A percentile compares a stretch with the other conserved stretches of the same genome.
Evolutionary conservation across 23 tunicate genomes (phyloP).

Genomic region (Diplosoma virens): DNA sequence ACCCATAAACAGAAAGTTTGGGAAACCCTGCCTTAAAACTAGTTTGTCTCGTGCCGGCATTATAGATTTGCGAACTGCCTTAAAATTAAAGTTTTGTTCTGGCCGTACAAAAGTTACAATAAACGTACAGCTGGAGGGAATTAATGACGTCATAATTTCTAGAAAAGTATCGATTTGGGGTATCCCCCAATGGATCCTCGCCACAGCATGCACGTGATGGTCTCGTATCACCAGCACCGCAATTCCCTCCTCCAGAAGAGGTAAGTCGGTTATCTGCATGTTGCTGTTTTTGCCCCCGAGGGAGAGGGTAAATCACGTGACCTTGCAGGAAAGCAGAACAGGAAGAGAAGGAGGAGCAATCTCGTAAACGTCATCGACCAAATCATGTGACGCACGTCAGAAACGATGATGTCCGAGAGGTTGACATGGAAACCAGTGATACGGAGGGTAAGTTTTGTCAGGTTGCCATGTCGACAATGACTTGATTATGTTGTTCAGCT

Average conservation of each 20-base stretch:
- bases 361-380: conserved; percentile 8
- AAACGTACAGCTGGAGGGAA: too few species aligned
- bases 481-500: not conserved
- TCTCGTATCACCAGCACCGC: conserved; percentile 59
- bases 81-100: too few species aligned
- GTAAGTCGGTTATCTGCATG: not conserved
- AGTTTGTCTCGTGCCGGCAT: too few species aligned
- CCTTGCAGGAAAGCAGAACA: conserved; percentile 12
- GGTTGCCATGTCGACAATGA: not conserved
- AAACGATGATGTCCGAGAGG: conserved; percentile 32
- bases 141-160: too few species aligned
- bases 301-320: not conserved
- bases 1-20: too few species aligned
- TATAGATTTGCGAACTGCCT: too few species aligned
- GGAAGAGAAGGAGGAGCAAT: not conserved
- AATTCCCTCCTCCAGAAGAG: conserved; percentile 44
- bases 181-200: conserved; percentile 63
- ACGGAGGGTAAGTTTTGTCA: conserved; percentile 24
- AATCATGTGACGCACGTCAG: not conserved
- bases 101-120: too few species aligned
- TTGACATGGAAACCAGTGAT: conserved; percentile 71
- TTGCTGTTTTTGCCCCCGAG: not conserved
- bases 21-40: too few species aligned
- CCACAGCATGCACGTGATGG: conserved; percentile 63
- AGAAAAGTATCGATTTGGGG: too few species aligned